phyloP scores from a whole-genome alignment of 2,888 invertebrate species.

The Magallana nippona region DNA sequence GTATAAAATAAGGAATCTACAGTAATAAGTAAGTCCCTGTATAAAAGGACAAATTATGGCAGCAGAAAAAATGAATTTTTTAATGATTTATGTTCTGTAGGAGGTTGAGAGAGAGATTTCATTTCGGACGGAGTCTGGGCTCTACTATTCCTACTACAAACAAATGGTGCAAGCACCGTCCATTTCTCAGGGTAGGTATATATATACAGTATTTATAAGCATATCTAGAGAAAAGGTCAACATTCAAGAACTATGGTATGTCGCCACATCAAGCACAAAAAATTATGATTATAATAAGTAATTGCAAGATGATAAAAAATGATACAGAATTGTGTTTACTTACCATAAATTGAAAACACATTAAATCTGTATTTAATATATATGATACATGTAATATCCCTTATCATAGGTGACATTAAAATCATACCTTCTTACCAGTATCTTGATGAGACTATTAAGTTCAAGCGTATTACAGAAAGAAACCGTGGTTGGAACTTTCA shows the following conservation, averaged over 20 bases:
- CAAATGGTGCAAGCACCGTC: conserved; percentile 78
- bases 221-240: neutral
- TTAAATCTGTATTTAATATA: neutral
- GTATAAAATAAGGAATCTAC: no score
- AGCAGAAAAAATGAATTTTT: neutral
- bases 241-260: neutral
- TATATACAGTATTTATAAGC: no score
- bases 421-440: no score
- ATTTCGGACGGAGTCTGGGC: conserved; percentile 81
- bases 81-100: conserved; percentile 60
- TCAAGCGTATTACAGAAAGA: no score
- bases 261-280: no score
- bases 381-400: neutral
- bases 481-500: no score
- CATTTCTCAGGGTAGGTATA: conserved; percentile 69
- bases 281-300: no score
- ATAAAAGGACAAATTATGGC: neutral
- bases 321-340: no score
- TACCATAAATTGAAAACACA: no score
- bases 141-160: conserved; percentile 82
- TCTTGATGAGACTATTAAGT: no score
- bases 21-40: neutral
- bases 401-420: no score
- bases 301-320: no score
- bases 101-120: conserved; percentile 81